Percentiles rank a stretch among this genome's conserved stretches.
Evolutionary conservation across 2,888 invertebrate species (phyloP).

Genomic region (Thymelicus acteon): DNA sequence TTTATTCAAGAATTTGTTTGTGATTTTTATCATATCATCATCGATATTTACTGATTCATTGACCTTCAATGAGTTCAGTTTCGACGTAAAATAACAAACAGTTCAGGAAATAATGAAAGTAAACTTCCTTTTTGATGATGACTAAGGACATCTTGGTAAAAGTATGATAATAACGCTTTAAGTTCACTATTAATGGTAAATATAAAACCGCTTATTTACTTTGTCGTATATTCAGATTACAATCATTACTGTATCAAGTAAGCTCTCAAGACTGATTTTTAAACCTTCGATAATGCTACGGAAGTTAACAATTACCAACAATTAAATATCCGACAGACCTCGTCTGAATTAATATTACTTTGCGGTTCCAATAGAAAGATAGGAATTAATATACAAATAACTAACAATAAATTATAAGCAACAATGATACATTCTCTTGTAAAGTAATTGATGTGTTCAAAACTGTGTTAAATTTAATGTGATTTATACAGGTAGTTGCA

Average conservation of each 20-base stretch:
- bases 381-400: neutral
- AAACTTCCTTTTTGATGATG: constrained; percentile 15
- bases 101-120: constrained; percentile 19
- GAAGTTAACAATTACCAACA: neutral
- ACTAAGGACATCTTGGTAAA: constrained; percentile 8
- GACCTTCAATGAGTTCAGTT: neutral
- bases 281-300: neutral
- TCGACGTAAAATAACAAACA: neutral
- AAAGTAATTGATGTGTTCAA: neutral
- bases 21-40: neutral
- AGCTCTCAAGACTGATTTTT: neutral
- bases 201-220: constrained; percentile 10
- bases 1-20: too few relatives aligned
- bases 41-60: neutral
- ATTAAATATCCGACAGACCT: neutral
- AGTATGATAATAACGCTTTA: neutral
- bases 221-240: constrained; percentile 17
- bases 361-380: neutral
- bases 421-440: constrained; percentile 1
- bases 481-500: too few relatives aligned
- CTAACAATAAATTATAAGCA: neutral
- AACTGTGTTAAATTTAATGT: too few relatives aligned
- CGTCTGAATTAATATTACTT: neutral
- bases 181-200: constrained; percentile 1
- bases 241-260: neutral